Percentiles rank a stretch among this genome's conserved stretches.
Evolutionary conservation across 2,797 vertebrate genomes (phyloP).

Genomic region (Acrocephalus scirpaceus): DNA sequence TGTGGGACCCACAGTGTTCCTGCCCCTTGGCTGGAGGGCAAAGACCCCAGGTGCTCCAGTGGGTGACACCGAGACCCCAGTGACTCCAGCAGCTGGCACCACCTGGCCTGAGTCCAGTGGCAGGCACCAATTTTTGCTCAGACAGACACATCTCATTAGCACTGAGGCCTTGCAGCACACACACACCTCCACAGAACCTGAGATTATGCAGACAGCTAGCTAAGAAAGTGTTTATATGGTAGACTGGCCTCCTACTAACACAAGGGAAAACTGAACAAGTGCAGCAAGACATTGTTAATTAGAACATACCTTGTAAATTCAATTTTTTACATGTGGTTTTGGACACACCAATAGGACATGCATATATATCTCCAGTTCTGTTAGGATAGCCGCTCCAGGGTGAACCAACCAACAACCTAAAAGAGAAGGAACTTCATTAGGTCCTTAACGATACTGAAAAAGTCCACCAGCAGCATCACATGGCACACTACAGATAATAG

Average conservation of each 20-base stretch:
- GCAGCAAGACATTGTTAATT: not conserved
- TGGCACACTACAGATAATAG: not conserved
- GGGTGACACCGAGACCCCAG: not conserved
- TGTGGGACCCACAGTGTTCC: not conserved
- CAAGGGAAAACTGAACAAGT: not conserved
- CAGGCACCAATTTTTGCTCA: not conserved
- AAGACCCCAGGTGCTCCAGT: not conserved
- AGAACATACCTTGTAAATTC: conserved; percentile 82
- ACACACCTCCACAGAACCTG: not conserved
- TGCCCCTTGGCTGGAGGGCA: not conserved
- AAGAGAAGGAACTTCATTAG: conserved; percentile 1
- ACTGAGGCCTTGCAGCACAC: not conserved
- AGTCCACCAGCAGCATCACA: not conserved
- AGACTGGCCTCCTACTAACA: accelerated
- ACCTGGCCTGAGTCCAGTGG: too few relatives aligned
- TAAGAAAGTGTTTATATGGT: not conserved
- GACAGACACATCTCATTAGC: accelerated
- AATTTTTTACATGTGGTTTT: conserved; percentile 82
- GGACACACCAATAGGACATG: conserved; percentile 78
- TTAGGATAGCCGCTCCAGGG: conserved; percentile 90
- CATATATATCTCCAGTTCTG: conserved; percentile 90
- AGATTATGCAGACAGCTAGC: not conserved
- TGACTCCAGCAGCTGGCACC: not conserved
- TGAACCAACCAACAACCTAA: conserved; percentile 88
- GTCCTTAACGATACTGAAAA: not conserved